Conservation (phyloP, 2,888 invertebrate species). For the Druceiella hillmani region DNA sequence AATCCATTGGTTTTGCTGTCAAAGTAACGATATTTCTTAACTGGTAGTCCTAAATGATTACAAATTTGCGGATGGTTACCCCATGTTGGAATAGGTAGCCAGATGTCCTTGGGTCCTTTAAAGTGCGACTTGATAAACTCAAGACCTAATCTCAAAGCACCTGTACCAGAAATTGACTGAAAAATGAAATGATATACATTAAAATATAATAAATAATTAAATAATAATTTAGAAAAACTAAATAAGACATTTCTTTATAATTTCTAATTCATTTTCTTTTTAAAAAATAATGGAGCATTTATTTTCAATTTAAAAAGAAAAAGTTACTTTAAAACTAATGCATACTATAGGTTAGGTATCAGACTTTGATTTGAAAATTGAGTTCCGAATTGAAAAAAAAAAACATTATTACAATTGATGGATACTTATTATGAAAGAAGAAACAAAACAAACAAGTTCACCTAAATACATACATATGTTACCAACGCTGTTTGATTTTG, state of each 20-base stretch:
- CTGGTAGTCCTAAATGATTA: conserved; percentile 77
- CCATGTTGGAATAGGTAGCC: conserved; percentile 93
- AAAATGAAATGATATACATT: conserved; percentile 29
- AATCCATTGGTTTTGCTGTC: conserved; percentile 90
- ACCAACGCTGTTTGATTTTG: no score
- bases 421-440: no score
- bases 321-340: no score
- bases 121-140: conserved; percentile 82
- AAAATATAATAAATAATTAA: no score
- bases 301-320: no score
- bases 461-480: no score
- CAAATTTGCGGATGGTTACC: conserved; percentile 97
- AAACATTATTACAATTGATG: no score
- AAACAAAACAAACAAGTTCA: no score
- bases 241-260: not conserved
- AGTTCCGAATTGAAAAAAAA: no score
- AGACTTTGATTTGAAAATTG: no score
- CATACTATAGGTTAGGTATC: no score
- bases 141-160: conserved; percentile 89
- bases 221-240: conserved; percentile 7
- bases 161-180: conserved; percentile 95
- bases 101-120: conserved; percentile 73
- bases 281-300: no score
- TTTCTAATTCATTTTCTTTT: conserved; percentile 3
- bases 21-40: conserved; percentile 91